Base-by-base conservation (phyloP, 2,113 vertebrate genomes). In the Turnix velox region DNA sequence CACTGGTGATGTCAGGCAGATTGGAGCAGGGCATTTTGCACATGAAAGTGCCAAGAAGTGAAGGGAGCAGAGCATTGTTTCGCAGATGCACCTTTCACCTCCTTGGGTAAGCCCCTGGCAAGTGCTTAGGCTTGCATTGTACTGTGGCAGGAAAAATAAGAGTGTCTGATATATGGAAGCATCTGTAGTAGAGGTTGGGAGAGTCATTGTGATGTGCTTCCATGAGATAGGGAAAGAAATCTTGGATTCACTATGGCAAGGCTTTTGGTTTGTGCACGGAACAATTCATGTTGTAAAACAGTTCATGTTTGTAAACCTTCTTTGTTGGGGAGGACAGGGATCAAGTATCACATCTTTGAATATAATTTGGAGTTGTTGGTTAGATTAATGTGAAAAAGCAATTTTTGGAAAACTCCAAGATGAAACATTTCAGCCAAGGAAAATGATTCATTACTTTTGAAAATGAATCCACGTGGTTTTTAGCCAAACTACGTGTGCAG, bases 101-200 rank as follows among this genome's bases (percentile, higher is more conserved):
- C 31, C 35, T 69, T 45, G 28, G 6, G 7, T 51, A 30, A 69
- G 10, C 7, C 16, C 16, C 18, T 7, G 31, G 25, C 22, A 81
- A 81, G 10, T 17, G 31, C 16, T 9, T 0, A 1, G 23, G 0
- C 0, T 10, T 55, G 25, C 19, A 66, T 69, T 33, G 46, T 0
- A 0, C 15, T 33, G 18, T 5, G 31, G 11, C n/a, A 48, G 16
- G 48, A 55, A 37, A 85, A 42, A 30, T 24, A 61, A 37, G 9
- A 19, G 12, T 24, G 14, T 35, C 52, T 76, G 46, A 51, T 1
- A 51, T 1, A 0, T 31, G 19, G 27, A 76, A 46, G 7, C 11
- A 7, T 55, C 35, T 4, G 0, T 30, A 9, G 17, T 52, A 77
- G 27, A 40, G 24, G 10, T 27, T 43, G 20, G 42, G 58, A 22